phyloP scores from a whole-genome alignment of 2,888 invertebrate genomes.

The Eupithecia centaureata region DNA sequence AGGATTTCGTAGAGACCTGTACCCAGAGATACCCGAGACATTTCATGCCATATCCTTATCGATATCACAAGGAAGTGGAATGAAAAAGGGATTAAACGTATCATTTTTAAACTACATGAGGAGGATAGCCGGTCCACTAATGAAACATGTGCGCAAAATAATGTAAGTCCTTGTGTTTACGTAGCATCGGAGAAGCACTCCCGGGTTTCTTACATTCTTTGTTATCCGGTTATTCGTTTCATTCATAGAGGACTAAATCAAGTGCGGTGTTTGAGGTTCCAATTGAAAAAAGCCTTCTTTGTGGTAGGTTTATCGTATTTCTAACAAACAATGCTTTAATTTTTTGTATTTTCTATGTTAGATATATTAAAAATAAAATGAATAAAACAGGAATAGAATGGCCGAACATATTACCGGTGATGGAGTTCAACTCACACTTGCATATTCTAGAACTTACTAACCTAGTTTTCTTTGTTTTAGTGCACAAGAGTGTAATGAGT shows the following conservation, averaged over 20 bases:
- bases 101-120: constrained; percentile 72
- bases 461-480: constrained; percentile 44
- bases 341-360: not conserved
- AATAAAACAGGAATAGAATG: not conserved
- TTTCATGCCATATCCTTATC: constrained; percentile 69
- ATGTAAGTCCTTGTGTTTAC: constrained; percentile 52
- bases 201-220: not conserved
- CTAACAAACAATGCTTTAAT: too few relatives aligned
- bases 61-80: constrained; percentile 52
- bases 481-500: constrained; percentile 59
- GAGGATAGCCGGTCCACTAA: constrained; percentile 74
- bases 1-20: constrained; percentile 77
- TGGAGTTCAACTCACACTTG: not conserved
- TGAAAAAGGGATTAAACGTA: constrained; percentile 73
- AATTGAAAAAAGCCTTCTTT: too few relatives aligned
- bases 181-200: not conserved
- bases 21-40: constrained; percentile 74
- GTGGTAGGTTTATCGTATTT: too few relatives aligned
- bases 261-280: not conserved
- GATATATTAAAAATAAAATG: not conserved
- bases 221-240: not conserved
- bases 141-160: constrained; percentile 71
- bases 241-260: not conserved
- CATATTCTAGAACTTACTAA: not conserved
- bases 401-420: not conserved